Percentiles rank a stretch among this genome's conserved stretches.
Evolutionary conservation across 1,140 invertebrate species (phyloP).

Genomic region (Elymnias hypermnestra): DNA sequence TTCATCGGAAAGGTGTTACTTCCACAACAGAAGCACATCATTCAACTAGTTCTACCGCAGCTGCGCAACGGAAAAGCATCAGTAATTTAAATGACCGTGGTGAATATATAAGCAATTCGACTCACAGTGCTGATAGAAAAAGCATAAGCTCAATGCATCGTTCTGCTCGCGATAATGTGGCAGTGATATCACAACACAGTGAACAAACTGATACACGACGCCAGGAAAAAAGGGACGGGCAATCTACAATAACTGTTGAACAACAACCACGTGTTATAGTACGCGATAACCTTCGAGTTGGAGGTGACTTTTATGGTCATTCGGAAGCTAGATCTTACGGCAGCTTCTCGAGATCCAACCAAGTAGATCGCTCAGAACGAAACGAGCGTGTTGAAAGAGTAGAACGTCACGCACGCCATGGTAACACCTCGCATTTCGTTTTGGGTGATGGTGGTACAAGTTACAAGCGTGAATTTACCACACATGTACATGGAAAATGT

Average conservation of each 20-base stretch:
- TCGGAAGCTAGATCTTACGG: slow-evolving; percentile 79
- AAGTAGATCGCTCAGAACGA: slow-evolving; percentile 67
- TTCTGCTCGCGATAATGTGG: slow-evolving; percentile 72
- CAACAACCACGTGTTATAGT: slow-evolving; percentile 76
- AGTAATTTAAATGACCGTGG: slow-evolving; percentile 84
- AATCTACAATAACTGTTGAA: slow-evolving; percentile 66
- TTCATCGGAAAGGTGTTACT: slow-evolving; percentile 83
- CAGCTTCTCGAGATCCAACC: slow-evolving; percentile 77
- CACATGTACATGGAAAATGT: slow-evolving; percentile 83
- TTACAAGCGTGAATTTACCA: slow-evolving; percentile 86
- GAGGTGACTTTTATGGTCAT: slow-evolving; percentile 84
- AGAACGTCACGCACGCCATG: slow-evolving; percentile 75
- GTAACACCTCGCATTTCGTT: slow-evolving; percentile 84
- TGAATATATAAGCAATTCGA: slow-evolving; percentile 80
- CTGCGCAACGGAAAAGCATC: slow-evolving; percentile 87
- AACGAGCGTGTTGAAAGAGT: slow-evolving; percentile 65
- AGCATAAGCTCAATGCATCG: slow-evolving; percentile 87
- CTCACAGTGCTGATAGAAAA: slow-evolving; percentile 81
- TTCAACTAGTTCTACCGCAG: slow-evolving; percentile 84
- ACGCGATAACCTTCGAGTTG: slow-evolving; percentile 80
- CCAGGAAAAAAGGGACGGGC: slow-evolving; percentile 64
- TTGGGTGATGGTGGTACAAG: slow-evolving; percentile 82
- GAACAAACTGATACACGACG: slow-evolving; percentile 60
- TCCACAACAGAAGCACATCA: slow-evolving; percentile 79
- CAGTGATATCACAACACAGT: slow-evolving; percentile 64